Conservation (phyloP, 2,113 vertebrate species). For the Aegithalos caudatus region DNA sequence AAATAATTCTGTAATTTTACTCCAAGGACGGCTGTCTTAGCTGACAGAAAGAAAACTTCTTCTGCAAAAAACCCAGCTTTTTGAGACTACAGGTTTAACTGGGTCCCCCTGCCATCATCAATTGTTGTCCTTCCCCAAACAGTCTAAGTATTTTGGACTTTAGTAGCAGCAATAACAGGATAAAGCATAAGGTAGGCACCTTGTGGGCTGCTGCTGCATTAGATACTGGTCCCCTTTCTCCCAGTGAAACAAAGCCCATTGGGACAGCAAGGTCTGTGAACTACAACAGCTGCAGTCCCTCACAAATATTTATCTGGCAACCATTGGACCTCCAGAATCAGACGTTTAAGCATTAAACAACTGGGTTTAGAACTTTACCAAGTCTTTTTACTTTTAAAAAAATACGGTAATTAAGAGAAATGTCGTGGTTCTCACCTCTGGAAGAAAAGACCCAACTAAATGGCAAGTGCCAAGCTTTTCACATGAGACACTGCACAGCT, state of each 20-base stretch:
- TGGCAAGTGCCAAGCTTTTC: background rate
- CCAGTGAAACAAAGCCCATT: background rate
- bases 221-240: background rate
- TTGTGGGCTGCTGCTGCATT: background rate
- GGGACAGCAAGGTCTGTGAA: background rate
- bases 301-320: background rate
- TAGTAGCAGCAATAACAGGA: background rate
- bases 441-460: background rate
- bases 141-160: background rate
- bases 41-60: background rate
- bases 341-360: background rate
- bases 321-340: background rate
- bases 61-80: background rate
- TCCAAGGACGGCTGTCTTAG: background rate
- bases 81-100: background rate
- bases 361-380: background rate
- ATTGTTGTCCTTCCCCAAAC: background rate
- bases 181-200: background rate
- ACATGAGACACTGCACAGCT: background rate
- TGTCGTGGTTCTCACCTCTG: background rate
- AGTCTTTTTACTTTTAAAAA: background rate
- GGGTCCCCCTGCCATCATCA: background rate
- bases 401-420: background rate
- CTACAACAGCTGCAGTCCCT: background rate
- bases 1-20: background rate